Evolutionary conservation across 2,113 vertebrate genomes (phyloP).

Genomic region (Zosterops japonicus): DNA sequence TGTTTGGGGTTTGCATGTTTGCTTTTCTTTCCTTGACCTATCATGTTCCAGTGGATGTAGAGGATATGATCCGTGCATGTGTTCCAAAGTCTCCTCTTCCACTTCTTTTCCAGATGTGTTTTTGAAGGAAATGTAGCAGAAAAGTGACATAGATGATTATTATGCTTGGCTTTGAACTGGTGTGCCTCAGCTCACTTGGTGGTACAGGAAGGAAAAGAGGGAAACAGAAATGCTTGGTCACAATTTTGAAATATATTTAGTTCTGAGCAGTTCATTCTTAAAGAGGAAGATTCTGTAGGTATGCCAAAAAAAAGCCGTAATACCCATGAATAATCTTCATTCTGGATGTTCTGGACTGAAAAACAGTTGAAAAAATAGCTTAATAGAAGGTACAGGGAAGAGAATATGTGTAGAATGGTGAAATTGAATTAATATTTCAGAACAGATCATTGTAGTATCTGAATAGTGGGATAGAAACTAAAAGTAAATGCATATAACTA

Average conservation of each 20-base stretch:
- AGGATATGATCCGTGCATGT: rapidly evolving
- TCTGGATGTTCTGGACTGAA: neutral
- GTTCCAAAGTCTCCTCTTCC: neutral
- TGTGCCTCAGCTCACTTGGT: neutral
- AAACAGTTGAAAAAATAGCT: neutral
- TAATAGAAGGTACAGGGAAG: neutral
- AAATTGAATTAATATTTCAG: neutral
- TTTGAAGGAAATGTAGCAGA: neutral
- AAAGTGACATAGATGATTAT: neutral
- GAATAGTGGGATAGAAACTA: neutral
- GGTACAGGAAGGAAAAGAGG: neutral
- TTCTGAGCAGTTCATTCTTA: neutral
- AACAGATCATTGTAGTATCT: neutral
- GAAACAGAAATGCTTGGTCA: neutral
- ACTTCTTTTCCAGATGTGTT: neutral
- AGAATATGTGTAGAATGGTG: neutral
- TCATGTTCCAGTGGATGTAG: neutral
- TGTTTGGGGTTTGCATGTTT: neutral
- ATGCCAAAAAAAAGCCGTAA: rapidly evolving
- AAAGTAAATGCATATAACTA: neutral
- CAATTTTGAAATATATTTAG: neutral
- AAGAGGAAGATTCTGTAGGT: neutral
- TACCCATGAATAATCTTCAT: neutral
- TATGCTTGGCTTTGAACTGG: neutral
- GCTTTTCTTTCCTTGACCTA: neutral